Percentiles rank a stretch among this genome's conserved stretches.
Conservation (phyloP, 2,888 invertebrate genomes). For the Cephonodes hylas region DNA sequence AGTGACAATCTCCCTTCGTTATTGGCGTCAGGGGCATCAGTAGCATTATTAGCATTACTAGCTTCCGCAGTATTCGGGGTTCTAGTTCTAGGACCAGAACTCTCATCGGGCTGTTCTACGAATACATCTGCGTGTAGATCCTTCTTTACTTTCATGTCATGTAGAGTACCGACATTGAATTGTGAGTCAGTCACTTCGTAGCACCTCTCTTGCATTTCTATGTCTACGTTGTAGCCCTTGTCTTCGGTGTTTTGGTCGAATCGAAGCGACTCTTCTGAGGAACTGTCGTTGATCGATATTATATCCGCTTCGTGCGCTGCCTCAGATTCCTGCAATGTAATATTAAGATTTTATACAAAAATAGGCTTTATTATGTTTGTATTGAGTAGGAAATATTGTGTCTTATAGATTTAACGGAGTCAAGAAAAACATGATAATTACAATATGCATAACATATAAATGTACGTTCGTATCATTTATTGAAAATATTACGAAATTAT, state of each 20-base stretch:
- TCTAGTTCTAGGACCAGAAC: slow-evolving; percentile 10
- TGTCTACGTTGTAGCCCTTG: slow-evolving; percentile 19
- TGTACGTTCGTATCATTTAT: too few species aligned
- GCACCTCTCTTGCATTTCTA: slow-evolving; percentile 16
- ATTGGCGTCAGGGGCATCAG: too few species aligned
- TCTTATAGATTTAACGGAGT: too few species aligned
- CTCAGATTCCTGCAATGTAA: not conserved
- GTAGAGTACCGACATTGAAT: not conserved
- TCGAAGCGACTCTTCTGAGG: slow-evolving; percentile 41
- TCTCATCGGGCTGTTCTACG: not conserved
- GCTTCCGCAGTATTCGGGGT: not conserved
- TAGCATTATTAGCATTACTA: not conserved
- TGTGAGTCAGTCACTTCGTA: not conserved
- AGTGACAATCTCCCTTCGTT: too few species aligned
- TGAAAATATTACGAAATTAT: too few species aligned
- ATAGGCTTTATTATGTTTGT: slow-evolving; percentile 8
- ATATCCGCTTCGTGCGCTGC: slow-evolving; percentile 38
- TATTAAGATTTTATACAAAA: not conserved
- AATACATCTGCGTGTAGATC: not conserved
- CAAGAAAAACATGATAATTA: too few species aligned
- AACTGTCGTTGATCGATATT: slow-evolving; percentile 53
- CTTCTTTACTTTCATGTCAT: not conserved
- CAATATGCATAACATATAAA: too few species aligned
- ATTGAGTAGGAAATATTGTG: too few species aligned
- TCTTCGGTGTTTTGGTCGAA: slow-evolving; percentile 32